phyloP scores from a whole-genome alignment of 1,140 invertebrate species.

The Zaprionus lachaisei region DNA sequence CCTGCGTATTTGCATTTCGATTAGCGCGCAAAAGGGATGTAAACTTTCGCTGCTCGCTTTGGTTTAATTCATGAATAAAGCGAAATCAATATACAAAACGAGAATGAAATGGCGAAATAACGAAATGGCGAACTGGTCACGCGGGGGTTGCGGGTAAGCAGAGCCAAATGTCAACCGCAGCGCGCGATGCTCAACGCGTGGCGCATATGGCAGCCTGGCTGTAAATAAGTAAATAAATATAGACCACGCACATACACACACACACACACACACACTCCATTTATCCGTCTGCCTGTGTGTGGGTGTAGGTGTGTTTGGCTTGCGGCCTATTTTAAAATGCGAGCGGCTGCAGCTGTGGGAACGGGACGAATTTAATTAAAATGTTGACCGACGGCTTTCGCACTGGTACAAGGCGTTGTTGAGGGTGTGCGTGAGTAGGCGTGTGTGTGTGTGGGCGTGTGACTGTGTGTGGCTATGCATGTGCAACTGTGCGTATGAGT shows the following conservation, averaged over 20 bases:
- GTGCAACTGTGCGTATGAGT: constrained; percentile 82
- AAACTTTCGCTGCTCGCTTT: background rate
- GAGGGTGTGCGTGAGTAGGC: constrained; percentile 7
- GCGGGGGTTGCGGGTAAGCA: background rate
- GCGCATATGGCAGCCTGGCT: constrained; percentile 64
- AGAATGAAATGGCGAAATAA: background rate
- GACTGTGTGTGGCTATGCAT: constrained; percentile 61
- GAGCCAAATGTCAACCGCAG: constrained; percentile 60
- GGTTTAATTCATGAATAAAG: constrained; percentile 47
- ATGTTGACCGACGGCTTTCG: constrained; percentile 67
- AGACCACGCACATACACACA: constrained; percentile 51
- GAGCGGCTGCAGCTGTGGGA: constrained; percentile 38
- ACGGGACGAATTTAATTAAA: constrained; percentile 76
- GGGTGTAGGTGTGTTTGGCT: constrained; percentile 8
- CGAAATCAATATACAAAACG: constrained; percentile 49
- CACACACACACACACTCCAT: constrained; percentile 24
- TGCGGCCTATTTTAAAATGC: constrained; percentile 70
- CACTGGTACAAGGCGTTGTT: background rate
- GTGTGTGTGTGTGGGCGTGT: constrained; percentile 39
- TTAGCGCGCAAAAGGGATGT: constrained; percentile 27
- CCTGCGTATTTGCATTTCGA: constrained; percentile 44
- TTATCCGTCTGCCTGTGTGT: constrained; percentile 13
- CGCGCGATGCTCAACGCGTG: constrained; percentile 53
- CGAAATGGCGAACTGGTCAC: constrained; percentile 28
- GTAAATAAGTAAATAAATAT: constrained; percentile 75